Conservation (phyloP, 2,113 vertebrate genomes). For the Scortum barcoo region DNA sequence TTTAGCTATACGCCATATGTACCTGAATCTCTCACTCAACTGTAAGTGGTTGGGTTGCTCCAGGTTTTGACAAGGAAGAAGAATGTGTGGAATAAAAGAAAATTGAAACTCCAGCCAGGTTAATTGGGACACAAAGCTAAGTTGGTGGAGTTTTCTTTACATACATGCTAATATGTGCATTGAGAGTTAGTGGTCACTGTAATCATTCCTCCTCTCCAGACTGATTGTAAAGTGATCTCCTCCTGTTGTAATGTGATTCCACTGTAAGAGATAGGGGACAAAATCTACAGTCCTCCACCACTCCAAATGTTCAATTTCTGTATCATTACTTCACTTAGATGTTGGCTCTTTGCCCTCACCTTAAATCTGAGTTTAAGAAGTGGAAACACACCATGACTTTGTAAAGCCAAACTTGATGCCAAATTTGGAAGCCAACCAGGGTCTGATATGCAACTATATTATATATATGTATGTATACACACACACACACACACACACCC, state of each 20-base stretch:
- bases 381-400: no score
- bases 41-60: neutral
- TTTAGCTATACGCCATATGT: no score
- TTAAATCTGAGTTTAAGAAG: no score
- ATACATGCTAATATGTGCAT: neutral
- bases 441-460: no score
- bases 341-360: no score
- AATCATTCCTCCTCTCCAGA: slow-evolving; percentile 3
- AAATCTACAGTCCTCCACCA: neutral
- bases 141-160: neutral
- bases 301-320: no score
- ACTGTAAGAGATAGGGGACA: neutral
- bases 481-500: no score
- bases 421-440: no score
- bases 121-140: neutral
- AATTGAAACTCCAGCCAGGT: neutral
- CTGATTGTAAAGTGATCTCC: neutral
- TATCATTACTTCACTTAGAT: no score
- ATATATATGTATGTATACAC: no score
- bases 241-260: neutral
- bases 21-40: neutral
- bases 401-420: no score
- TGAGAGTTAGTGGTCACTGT: neutral
- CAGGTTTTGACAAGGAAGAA: neutral
- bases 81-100: neutral